phyloP scores from a whole-genome alignment of 2,113 vertebrate genomes.

The Felis catus region F.catus_Fca126_mat1.0 CM031422.1:33174001-33174500 shows the following conservation, averaged over 20 bases:
- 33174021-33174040: too few relatives aligned
- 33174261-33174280: not conserved
- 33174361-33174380: not conserved
- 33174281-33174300: not conserved
- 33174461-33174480: not conserved
- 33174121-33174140: not conserved
- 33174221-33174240: not conserved
- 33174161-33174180: not conserved
- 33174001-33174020: too few relatives aligned
- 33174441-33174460: not conserved
- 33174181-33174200: not conserved
- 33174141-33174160: not conserved
- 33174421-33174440: not conserved
- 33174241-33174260: not conserved
- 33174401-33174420: not conserved
- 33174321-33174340: not conserved
- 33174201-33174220: not conserved
- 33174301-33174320: not conserved
- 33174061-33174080: too few relatives aligned
- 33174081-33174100: not conserved
- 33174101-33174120: not conserved
- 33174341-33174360: not conserved
- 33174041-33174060: too few relatives aligned
- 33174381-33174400: not conserved
- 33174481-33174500: not conserved